A percentile compares a stretch with the other conserved stretches of the same genome.
phyloP scores from a whole-genome alignment of 2,888 invertebrate species.

The Macropis europaea region DNA sequence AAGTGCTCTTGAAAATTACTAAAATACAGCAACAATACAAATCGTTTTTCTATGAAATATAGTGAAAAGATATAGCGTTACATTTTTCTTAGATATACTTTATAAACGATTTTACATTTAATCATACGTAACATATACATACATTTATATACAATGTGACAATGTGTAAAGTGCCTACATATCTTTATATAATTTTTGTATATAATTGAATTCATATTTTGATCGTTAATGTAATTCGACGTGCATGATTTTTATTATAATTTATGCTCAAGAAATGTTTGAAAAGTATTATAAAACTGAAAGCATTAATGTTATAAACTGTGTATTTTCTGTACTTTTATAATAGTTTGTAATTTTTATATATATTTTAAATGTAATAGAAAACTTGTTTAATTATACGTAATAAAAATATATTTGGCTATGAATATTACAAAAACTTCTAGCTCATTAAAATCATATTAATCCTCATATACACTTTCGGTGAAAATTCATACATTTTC shows the following conservation, averaged over 20 bases:
- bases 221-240: constrained; percentile 20
- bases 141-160: constrained; percentile 30
- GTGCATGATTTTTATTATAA: constrained; percentile 28
- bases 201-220: constrained; percentile 10
- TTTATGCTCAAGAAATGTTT: constrained; percentile 43
- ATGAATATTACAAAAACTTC: constrained; percentile 6
- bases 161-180: constrained; percentile 49
- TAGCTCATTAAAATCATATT: constrained; percentile 11
- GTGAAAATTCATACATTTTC: too few species aligned
- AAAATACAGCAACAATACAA: constrained; percentile 2
- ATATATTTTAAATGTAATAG: constrained; percentile 23
- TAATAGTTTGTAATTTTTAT: constrained; percentile 28
- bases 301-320: constrained; percentile 11
- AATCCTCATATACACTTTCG: too few species aligned
- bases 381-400: constrained; percentile 10
- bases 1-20: constrained; percentile 32
- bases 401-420: background rate
- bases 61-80: constrained; percentile 8
- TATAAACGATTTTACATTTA: constrained; percentile 21
- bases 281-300: constrained; percentile 26
- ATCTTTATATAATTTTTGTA: constrained; percentile 47
- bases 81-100: constrained; percentile 21
- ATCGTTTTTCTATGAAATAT: constrained; percentile 19
- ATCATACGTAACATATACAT: constrained; percentile 19
- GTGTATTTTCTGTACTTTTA: constrained; percentile 36